Base-by-base conservation (phyloP, 2,888 invertebrate species). In the Caenorhabditis zanzibari region DNA sequence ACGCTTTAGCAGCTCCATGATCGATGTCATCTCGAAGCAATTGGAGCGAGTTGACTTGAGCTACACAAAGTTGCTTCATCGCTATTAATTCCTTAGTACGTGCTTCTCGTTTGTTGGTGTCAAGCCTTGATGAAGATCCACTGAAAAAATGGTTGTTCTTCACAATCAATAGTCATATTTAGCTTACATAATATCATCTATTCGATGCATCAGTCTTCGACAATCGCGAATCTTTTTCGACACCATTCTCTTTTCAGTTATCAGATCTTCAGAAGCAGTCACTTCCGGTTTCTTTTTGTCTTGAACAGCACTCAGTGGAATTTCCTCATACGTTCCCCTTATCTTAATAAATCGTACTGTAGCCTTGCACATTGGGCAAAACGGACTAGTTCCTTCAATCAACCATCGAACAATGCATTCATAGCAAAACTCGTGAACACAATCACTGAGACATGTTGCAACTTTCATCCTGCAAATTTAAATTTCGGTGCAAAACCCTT, bases 381-480 rank as follows among this genome's bases (percentile, higher is more conserved):
- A 74, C 12, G 47, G 69, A 1, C 75, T 72, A 10, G 71, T 28
- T 1, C 75, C 75, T 14, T 71, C 63, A 1, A 52, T 69, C 6
- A 84, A 22, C 86, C 86, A 86, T 32, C 69, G 73, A 1, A 54
- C 22, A 24, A 86, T 85, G 56, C 86, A 86, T 0, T 74, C 64
- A 52, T 74, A 83, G 63, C 86, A 86, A 56, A 86, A 86, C 4
- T 49, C 44, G 58, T 86, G 86, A 22, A 44, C 12, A 56, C 86
- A 86, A 14, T 74, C 69, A 58, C 76, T 77, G n/a, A 86, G 74
- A 2, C 24, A 10, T 1, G 81, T 71, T 26, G 38, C 38, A 24
- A 81, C 73, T 0, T 26, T 63, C 4, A 81, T 63, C 12, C 86
- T 86, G 66, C 32, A 86, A 59, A n/a, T 22, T 10, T 5, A 16